Base-by-base conservation (phyloP, 2,888 invertebrate genomes). In the Odontomyia ornata region DNA sequence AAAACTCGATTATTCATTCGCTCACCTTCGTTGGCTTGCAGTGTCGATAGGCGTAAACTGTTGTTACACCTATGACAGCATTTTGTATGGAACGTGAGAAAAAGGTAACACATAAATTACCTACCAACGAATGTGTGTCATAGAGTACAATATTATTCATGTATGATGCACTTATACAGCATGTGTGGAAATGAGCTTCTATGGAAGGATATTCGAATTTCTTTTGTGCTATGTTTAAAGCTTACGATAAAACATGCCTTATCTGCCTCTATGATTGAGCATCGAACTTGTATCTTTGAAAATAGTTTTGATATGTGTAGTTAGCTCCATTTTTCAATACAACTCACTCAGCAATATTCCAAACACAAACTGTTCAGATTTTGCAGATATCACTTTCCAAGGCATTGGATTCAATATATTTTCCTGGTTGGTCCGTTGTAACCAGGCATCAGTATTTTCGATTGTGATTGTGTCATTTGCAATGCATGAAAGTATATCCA, bases 101-200 rank as follows among this genome's bases (percentile, higher is more conserved):
- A 76, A 76, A 65, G 67, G 76, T 67, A 76, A 67, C 76, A 67
- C 76, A 76, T 76, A 76, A 76, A 76, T 76, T 76, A 73, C 57
- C 27, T 43, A 23, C 2, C 23, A 57, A 15, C 21, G 57, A 73
- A 72, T 57, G 36, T 73, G 57, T 73, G 73, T 57, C 73, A 73
- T 18, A 30, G 73, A 52, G 27, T 15, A 57, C 43, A 36, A 56
- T 72, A 56, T 30, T 52, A 27, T 27, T 47, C 27, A 60, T 60
- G 43, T 36, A 65, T 43, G 65, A 65, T 65, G 65, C 65, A 65
- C 3, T 43, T 65, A n/a, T 21, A 65, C 43, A 65, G 65, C 23
- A 1, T 43, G 36, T 65, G 43, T 30, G 43, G 36, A 36, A n/a
- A 65, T 60, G 60, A 7, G 60, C 25, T 21, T 7, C 60, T 11